These are phyloP conservation scores for Echinometra lucunter DNA, from an alignment of 53 echinoderm and acorn worm species.

Conservation along the genomic window DNA sequence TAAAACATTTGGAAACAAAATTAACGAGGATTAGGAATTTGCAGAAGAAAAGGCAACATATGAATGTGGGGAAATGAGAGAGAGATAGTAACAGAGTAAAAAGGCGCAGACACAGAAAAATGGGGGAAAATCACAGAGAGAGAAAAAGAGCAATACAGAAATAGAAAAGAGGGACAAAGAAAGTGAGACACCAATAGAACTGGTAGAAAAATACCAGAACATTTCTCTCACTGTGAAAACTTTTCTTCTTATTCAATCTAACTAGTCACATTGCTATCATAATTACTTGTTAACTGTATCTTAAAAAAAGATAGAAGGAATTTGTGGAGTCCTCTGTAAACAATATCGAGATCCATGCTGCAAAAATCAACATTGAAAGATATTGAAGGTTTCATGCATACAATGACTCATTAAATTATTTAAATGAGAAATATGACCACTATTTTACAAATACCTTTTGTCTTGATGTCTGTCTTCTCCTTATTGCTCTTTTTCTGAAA, in stretches of 20 bases:
- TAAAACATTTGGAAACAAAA: neutral
- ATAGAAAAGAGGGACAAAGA: neutral
- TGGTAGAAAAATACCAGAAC: too few species aligned
- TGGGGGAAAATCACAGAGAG: too few species aligned
- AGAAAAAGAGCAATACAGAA: too few species aligned
- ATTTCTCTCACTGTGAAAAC: too few species aligned
- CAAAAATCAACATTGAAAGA: neutral
- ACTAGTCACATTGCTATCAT: too few species aligned
- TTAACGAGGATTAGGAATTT: neutral
- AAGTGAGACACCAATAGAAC: neutral
- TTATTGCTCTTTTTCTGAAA: constrained; percentile 44
- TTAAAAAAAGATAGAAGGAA: too few species aligned
- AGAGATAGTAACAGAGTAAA: too few species aligned
- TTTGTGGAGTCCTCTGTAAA: neutral
- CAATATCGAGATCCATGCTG: too few species aligned
- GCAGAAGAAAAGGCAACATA: neutral
- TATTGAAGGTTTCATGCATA: neutral
- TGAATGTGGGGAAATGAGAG: too few species aligned
- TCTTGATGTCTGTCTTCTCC: neutral
- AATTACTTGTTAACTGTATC: too few species aligned
- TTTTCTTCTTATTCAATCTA: too few species aligned
- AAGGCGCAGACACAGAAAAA: neutral
- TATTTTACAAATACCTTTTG: constrained; percentile 24
- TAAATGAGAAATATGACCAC: neutral
- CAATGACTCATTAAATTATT: neutral